Percentiles rank a stretch among this genome's conserved stretches.
These are phyloP conservation scores for Isaurus tuberculatus DNA, from an alignment of 92 coral and sea anemone genomes.

Conservation along the genomic window DNA sequence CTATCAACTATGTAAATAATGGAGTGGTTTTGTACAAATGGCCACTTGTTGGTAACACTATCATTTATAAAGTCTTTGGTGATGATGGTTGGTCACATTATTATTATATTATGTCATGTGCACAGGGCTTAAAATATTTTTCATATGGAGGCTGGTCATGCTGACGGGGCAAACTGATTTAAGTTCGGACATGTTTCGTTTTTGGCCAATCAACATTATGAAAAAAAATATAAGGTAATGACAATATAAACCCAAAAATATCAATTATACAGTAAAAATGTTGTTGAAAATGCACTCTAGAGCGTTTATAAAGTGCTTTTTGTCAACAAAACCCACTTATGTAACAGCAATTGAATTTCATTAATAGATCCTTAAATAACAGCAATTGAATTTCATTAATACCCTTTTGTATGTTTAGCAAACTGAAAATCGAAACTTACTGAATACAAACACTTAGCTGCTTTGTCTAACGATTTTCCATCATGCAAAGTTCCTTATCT, in stretches of 20 bases:
- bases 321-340: too few species aligned
- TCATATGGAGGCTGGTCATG: slow-evolving; percentile 29
- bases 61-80: too few species aligned
- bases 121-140: slow-evolving; percentile 31
- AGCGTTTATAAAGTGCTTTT: neutral
- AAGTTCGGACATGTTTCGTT: slow-evolving; percentile 2
- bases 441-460: slow-evolving; percentile 31
- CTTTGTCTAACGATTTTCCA: slow-evolving; percentile 31
- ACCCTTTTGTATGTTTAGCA: neutral
- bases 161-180: slow-evolving; percentile 19
- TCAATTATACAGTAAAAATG: slow-evolving; percentile 21
- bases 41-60: too few species aligned
- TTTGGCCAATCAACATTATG: neutral
- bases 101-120: too few species aligned
- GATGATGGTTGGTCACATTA: too few species aligned
- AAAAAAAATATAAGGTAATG: slow-evolving; percentile 8
- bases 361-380: neutral
- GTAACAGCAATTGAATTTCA: slow-evolving; percentile 18
- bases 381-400: too few species aligned
- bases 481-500: slow-evolving; percentile 34
- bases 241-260: slow-evolving; percentile 21
- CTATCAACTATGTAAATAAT: too few species aligned
- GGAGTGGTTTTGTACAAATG: too few species aligned
- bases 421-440: slow-evolving; percentile 29
- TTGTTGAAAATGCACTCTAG: slow-evolving; percentile 18